Evolutionary conservation across 2,113 vertebrate species (phyloP).

Genomic region (Gobiocypris rarus): DNA sequence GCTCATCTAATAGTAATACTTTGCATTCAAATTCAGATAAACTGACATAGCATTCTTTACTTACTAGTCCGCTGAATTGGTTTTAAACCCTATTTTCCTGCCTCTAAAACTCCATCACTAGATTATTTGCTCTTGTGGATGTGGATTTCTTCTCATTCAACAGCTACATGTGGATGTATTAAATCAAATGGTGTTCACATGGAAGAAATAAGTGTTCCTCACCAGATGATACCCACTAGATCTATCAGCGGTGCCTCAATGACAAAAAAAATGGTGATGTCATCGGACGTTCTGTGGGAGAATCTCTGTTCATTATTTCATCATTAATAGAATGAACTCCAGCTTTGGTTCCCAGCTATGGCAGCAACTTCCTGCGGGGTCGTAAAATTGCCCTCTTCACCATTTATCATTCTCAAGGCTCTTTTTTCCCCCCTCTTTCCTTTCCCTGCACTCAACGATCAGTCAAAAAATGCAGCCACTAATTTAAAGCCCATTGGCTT

Average conservation of each 20-base stretch:
- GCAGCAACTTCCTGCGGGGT: constrained; percentile 32
- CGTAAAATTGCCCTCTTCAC: constrained; percentile 34
- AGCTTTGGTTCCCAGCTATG: constrained; percentile 19
- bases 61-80: background rate
- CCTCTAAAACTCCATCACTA: background rate
- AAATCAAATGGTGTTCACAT: constrained; percentile 6
- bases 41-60: background rate
- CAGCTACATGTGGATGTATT: background rate
- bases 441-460: constrained; percentile 30
- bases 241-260: background rate
- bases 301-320: constrained; percentile 17
- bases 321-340: constrained; percentile 38
- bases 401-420: constrained; percentile 15
- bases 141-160: background rate
- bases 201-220: background rate
- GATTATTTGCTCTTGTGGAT: background rate
- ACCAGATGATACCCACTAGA: background rate
- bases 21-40: too few relatives aligned
- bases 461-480: constrained; percentile 41
- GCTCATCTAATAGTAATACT: background rate
- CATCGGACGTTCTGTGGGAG: background rate
- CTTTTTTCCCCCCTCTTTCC: background rate
- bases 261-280: background rate
- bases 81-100: background rate
- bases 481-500: constrained; percentile 60